Evolutionary conservation across 2,113 vertebrate genomes (phyloP).

Genomic region (Neofelis nebulosa): DNA sequence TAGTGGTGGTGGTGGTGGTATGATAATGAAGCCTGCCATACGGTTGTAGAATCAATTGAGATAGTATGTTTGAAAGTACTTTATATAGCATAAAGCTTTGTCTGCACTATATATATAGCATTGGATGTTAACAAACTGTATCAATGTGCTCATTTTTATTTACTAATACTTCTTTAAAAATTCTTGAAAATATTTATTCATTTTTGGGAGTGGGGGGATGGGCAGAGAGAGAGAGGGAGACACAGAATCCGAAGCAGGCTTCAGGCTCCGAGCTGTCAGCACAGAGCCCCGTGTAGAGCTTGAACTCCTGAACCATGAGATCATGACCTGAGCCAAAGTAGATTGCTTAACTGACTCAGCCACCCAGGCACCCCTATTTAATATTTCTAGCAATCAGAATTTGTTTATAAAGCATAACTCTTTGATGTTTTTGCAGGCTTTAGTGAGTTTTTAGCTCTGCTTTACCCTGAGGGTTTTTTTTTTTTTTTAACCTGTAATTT

Average conservation of each 20-base stretch:
- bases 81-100: background rate
- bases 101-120: background rate
- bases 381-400: background rate
- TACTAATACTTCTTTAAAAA: background rate
- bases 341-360: no score
- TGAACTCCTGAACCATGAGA: no score
- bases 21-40: background rate
- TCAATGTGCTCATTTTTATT: background rate
- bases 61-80: background rate
- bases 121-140: background rate
- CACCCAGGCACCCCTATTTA: background rate
- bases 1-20: background rate
- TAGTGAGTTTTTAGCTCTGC: background rate
- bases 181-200: no score
- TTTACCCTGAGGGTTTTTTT: background rate
- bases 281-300: no score
- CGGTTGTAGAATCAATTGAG: background rate
- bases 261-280: no score
- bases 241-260: no score
- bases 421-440: background rate
- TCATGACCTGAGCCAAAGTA: no score
- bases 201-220: no score
- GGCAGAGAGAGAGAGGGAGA: no score
- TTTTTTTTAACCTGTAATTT: background rate
- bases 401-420: background rate